These are phyloP conservation scores for Tridacna crocea DNA, from an alignment of 2,888 invertebrate genomes.

Conservation along the genomic window DNA sequence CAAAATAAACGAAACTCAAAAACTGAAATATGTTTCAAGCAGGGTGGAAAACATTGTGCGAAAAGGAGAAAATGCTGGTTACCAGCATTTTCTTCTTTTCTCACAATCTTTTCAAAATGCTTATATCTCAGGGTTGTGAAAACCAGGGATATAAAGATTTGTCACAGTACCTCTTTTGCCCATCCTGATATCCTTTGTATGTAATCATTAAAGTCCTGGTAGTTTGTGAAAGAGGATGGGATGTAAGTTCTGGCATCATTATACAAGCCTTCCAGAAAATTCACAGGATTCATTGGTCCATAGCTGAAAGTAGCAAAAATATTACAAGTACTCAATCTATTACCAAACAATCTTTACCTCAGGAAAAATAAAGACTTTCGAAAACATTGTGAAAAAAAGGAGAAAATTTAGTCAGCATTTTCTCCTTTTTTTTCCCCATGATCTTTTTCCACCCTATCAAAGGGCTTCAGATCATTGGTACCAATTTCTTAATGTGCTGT, in stretches of 20 bases:
- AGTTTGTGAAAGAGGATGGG: slow-evolving; percentile 35
- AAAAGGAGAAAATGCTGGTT: too few species aligned
- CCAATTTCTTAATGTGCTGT: background rate
- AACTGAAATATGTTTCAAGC: too few species aligned
- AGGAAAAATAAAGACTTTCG: too few species aligned
- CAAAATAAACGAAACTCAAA: too few species aligned
- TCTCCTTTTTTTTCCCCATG: background rate
- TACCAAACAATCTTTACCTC: too few species aligned
- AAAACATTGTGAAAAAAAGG: background rate
- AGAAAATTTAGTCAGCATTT: background rate
- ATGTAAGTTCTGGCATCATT: slow-evolving; percentile 31
- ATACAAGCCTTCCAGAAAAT: slow-evolving; percentile 62
- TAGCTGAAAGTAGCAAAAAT: slow-evolving; percentile 43
- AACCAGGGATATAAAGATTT: background rate
- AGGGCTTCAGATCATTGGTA: too few species aligned
- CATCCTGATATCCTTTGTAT: slow-evolving; percentile 47
- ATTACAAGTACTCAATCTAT: background rate
- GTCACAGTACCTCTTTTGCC: slow-evolving; percentile 35
- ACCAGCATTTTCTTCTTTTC: too few species aligned
- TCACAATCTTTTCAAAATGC: too few species aligned
- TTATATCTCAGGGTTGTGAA: too few species aligned
- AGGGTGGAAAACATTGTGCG: too few species aligned
- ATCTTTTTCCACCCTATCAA: background rate
- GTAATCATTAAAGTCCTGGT: slow-evolving; percentile 62
- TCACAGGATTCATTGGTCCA: slow-evolving; percentile 68